Base-by-base conservation (phyloP, 2,888 invertebrate species). In the Cantharis rustica region DNA sequence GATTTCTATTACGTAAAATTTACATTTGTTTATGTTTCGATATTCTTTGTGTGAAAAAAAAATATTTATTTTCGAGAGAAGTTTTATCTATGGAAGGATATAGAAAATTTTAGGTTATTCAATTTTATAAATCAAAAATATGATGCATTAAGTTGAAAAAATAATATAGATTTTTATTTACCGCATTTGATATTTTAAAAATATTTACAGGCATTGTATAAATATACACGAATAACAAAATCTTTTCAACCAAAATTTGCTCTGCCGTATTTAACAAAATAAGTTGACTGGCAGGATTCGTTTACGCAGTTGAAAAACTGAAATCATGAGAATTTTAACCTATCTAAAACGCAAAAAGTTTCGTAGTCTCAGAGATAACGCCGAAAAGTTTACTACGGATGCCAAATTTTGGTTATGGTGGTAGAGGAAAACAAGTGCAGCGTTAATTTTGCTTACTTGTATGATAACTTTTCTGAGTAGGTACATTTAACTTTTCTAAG, bases 1-100 rank as follows among this genome's bases (percentile, higher is more conserved):
- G 20, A n/a, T 66, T 66, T 66, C 64, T 66, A 66, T 66, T 66
- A 66, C 64, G 17, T 17, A 66, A 66, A 66, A 66, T 66, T 66
- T 66, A 23, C 64, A 66, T 66, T 66, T 66, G 64, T 66, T 66
- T 66, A 66, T 66, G 64, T 66, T 66, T 66, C 64, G 64, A 66
- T 66, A 20, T 66, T 66, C 63, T 23, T 66, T 66, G 17, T 66
- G 23, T 20, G 16, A 20, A 66, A n/a, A 16, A 64, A 66, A 66
- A 66, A 47, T 47, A 47, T 47, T 47, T 47, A 47, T 47, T 47
- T 47, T 47, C 47, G n/a, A 47, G 47, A 47, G 47, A 47, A 47
- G 47, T 47, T 47, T 47, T 47, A 47, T 47, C 47, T 47, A 47
- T n/a, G 47, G 47, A 47, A 47, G 47, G 47, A 47, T 47, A 47